phyloP scores from a whole-genome alignment of 2,888 invertebrate genomes.

The Lasioglossum morio region DNA sequence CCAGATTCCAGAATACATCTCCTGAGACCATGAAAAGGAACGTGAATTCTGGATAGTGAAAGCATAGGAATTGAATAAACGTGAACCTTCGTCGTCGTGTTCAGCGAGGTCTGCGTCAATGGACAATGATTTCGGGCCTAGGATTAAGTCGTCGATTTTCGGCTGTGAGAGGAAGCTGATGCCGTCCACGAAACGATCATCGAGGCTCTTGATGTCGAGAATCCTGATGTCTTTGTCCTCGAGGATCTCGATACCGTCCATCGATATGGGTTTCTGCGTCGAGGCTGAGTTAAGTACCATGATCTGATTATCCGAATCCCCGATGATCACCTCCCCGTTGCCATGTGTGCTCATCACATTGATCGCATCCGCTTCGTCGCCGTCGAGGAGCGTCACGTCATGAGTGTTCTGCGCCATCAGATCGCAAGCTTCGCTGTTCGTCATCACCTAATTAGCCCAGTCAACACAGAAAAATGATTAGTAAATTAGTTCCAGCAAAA shows the following conservation, averaged over 20 bases:
- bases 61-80: neutral
- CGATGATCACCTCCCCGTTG: conserved; percentile 67
- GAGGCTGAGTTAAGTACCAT: conserved; percentile 78
- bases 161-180: conserved; percentile 78
- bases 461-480: neutral
- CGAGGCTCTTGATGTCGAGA: conserved; percentile 77
- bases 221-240: conserved; percentile 80
- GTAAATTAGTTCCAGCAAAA: neutral
- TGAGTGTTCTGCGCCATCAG: conserved; percentile 83
- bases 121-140: conserved; percentile 73
- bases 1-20: neutral
- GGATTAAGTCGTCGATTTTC: conserved; percentile 80
- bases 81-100: conserved; percentile 66
- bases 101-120: conserved; percentile 65
- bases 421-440: conserved; percentile 83
- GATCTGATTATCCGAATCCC: conserved; percentile 76
- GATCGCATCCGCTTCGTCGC: conserved; percentile 80
- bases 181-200: conserved; percentile 78
- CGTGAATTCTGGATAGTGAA: neutral
- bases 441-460: conserved; percentile 77
- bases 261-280: conserved; percentile 68
- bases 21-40: neutral
- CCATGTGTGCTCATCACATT: conserved; percentile 75
- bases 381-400: conserved; percentile 81
- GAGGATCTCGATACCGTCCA: conserved; percentile 78